Percentiles rank a stretch among this genome's conserved stretches.
These are phyloP conservation scores for Hycleus cichorii DNA, from an alignment of 1,140 invertebrate species.

Conservation along the genomic window DNA sequence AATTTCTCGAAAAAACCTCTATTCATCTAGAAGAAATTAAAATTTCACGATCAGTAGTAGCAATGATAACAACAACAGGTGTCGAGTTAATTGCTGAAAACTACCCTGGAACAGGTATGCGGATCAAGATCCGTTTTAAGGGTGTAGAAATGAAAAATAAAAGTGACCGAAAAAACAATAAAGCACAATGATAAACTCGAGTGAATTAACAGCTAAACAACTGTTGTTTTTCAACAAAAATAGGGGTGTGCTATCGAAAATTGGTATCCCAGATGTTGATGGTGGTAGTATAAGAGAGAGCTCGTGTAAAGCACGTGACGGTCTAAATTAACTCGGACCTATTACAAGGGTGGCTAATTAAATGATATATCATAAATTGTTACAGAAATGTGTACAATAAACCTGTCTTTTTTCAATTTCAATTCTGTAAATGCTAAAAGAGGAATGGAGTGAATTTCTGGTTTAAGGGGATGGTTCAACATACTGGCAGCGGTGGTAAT, in stretches of 20 bases:
- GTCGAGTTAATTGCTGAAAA: no score
- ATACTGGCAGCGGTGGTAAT: conserved; percentile 10
- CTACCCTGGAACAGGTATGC: no score
- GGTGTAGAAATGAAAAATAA: conserved; percentile 15
- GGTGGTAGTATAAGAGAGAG: neutral
- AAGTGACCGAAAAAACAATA: conserved; percentile 25
- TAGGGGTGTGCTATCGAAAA: conserved; percentile 7
- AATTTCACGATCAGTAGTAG: no score
- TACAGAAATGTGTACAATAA: neutral
- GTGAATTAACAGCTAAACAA: conserved; percentile 21
- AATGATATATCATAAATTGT: conserved; percentile 28
- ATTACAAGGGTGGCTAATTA: conserved; percentile 33
- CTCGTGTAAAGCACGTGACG: conserved; percentile 33
- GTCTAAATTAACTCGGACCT: conserved; percentile 32
- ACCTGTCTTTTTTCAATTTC: neutral
- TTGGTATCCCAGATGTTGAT: conserved; percentile 33
- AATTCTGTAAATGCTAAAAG: neutral
- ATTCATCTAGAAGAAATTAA: no score
- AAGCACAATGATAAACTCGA: conserved; percentile 12
- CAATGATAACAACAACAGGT: no score
- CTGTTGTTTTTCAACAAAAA: no score
- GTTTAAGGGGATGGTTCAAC: conserved; percentile 2
- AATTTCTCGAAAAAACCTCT: no score
- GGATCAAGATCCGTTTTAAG: conserved; percentile 3
- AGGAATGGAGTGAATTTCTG: neutral